A percentile compares a stretch with the other conserved stretches of the same genome.
Evolutionary conservation across 2,797 vertebrate genomes (phyloP).

Genomic region (Ciconia nigra): DNA sequence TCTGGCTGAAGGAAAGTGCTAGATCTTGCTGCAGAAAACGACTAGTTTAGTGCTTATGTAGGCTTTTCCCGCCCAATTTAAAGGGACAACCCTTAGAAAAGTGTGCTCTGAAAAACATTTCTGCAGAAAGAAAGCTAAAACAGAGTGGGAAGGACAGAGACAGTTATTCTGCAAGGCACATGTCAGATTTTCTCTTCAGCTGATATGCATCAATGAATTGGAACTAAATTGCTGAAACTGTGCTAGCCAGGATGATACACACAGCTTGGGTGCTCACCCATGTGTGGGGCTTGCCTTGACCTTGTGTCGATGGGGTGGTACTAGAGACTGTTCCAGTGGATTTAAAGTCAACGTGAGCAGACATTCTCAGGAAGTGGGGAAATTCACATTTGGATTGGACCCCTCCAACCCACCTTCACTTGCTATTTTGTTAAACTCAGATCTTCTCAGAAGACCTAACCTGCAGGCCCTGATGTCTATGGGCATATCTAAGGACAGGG

Average conservation of each 20-base stretch:
- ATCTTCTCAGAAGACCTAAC: neutral
- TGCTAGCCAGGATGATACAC: neutral
- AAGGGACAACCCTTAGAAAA: neutral
- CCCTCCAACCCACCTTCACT: neutral
- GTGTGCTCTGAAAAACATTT: neutral
- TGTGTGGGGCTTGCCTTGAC: accelerated
- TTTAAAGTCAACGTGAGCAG: neutral
- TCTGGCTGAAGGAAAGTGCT: neutral
- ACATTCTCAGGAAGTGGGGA: neutral
- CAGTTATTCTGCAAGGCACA: neutral
- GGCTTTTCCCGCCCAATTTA: neutral
- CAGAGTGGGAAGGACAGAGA: neutral
- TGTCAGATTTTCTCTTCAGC: neutral
- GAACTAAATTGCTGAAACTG: neutral
- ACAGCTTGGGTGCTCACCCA: neutral
- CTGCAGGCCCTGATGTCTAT: no score
- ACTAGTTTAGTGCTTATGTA: neutral
- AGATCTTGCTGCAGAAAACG: slow-evolving; percentile 4
- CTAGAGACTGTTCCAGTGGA: neutral
- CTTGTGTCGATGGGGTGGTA: accelerated
- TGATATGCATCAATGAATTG: neutral
- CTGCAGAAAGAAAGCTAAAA: neutral
- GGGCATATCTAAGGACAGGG: neutral
- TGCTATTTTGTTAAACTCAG: neutral
- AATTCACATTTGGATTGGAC: neutral